Conservation (phyloP, 2,888 invertebrate species). For the Apomyelois bistriatella region DNA sequence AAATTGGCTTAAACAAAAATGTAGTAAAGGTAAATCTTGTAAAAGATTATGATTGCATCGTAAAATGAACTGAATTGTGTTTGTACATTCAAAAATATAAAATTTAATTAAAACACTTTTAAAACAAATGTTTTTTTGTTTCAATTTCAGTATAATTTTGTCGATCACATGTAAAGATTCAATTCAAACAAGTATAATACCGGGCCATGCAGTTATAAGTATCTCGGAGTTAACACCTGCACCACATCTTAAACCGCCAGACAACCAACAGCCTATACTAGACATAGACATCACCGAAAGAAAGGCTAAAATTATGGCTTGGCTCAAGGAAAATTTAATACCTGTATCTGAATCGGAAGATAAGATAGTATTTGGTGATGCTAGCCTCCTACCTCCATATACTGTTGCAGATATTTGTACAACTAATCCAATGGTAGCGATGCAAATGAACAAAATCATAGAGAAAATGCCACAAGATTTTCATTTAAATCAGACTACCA, state of each 20-base stretch:
- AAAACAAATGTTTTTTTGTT: no score
- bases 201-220: constrained; percentile 55
- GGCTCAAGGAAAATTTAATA: constrained; percentile 57
- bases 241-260: constrained; percentile 29
- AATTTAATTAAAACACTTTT: no score
- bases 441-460: constrained; percentile 55
- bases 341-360: constrained; percentile 49
- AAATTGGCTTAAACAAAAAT: no score
- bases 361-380: constrained; percentile 54
- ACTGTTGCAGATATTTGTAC: constrained; percentile 51
- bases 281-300: constrained; percentile 31
- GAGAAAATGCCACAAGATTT: constrained; percentile 55
- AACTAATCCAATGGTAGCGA: constrained; percentile 54
- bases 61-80: no score
- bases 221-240: constrained; percentile 31
- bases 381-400: constrained; percentile 56
- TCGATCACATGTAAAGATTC: constrained; percentile 38
- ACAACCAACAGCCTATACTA: constrained; percentile 23
- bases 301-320: constrained; percentile 47
- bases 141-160: constrained; percentile 57
- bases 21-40: no score
- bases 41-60: no score
- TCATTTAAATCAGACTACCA: constrained; percentile 23
- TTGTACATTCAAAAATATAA: no score
- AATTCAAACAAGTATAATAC: constrained; percentile 48